phyloP scores from a whole-genome alignment of 2,797 vertebrate species.

The Delichon dasypus region DNA sequence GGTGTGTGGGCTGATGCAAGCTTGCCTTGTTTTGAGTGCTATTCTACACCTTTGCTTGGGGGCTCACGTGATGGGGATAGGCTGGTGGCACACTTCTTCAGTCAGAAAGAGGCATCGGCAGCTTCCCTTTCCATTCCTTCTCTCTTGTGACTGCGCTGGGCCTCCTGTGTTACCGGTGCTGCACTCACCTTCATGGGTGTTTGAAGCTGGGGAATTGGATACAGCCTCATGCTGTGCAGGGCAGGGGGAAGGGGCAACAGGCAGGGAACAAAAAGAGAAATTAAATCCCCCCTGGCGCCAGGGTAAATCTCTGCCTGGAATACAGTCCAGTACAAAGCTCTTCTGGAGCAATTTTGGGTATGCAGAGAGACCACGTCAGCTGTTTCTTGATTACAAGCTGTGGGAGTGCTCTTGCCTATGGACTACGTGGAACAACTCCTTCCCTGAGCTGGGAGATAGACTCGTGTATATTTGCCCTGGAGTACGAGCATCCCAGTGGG shows the following conservation, averaged over 20 bases:
- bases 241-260: not conserved
- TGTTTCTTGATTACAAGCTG: not conserved
- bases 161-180: accelerated
- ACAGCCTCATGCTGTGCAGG: not conserved
- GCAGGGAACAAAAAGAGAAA: not conserved
- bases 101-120: not conserved
- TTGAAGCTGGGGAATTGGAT: not conserved
- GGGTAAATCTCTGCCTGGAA: not conserved
- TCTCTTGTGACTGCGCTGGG: not conserved
- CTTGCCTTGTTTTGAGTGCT: not conserved
- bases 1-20: not conserved
- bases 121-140: not conserved
- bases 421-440: not conserved
- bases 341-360: not conserved
- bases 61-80: accelerated
- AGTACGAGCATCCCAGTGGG: not conserved
- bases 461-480: not conserved
- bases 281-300: not conserved
- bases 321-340: not conserved
- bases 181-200: accelerated
- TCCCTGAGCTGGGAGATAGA: not conserved
- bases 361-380: not conserved
- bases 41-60: not conserved
- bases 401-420: not conserved
- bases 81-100: not conserved